phyloP scores from a whole-genome alignment of 23 tunicate genomes.

The Oikopleura dioica region DNA sequence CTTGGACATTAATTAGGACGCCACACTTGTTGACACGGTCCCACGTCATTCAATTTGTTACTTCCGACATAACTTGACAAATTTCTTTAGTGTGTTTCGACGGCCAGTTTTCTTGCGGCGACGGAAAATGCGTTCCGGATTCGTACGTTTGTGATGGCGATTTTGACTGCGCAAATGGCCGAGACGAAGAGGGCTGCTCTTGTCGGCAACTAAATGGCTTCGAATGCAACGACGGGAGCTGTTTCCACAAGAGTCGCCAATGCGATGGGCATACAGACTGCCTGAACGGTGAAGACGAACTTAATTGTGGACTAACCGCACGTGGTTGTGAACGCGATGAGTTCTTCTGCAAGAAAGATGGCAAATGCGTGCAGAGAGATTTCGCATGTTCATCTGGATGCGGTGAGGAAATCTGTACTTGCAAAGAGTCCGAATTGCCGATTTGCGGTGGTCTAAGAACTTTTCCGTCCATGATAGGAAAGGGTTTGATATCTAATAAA shows the following conservation, averaged over 20 bases:
- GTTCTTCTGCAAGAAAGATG: not conserved
- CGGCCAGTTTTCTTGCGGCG: not conserved
- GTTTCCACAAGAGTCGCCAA: not conserved
- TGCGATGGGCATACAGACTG: not conserved
- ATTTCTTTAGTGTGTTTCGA: too few relatives aligned
- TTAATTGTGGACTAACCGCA: not conserved
- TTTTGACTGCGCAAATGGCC: not conserved
- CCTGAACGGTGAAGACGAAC: not conserved
- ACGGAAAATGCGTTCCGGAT: not conserved
- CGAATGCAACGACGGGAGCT: not conserved
- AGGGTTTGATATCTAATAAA: too few relatives aligned
- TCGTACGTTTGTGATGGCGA: not conserved
- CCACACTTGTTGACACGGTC: too few relatives aligned
- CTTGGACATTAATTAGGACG: too few relatives aligned
- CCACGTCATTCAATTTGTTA: too few relatives aligned
- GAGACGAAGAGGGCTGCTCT: not conserved
- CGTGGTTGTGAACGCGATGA: not conserved
- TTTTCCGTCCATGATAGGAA: too few relatives aligned
- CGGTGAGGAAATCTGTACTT: not conserved
- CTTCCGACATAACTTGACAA: too few relatives aligned
- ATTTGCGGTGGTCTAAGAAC: slow-evolving; percentile 5
- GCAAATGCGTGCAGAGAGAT: not conserved
- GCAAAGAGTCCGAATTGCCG: not conserved
- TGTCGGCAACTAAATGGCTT: not conserved
- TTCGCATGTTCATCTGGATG: not conserved